Evolutionary conservation across 2,888 invertebrate species (phyloP).

Genomic region (Perizoma affinitatum): DNA sequence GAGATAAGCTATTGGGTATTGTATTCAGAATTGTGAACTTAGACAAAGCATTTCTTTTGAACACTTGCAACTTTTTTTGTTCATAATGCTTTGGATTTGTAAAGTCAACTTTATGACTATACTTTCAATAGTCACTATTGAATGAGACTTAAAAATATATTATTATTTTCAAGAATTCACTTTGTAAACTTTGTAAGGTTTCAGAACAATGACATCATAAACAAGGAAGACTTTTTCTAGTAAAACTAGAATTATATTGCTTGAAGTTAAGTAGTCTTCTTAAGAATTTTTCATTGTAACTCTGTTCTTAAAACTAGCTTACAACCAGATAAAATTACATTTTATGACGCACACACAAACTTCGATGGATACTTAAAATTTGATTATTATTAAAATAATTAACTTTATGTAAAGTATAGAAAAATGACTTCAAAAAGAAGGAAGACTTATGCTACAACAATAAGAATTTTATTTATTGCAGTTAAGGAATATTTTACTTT

Average conservation of each 20-base stretch:
- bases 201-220: not conserved
- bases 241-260: not conserved
- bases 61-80: not conserved
- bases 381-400: too few species aligned
- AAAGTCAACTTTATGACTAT: conserved; percentile 2
- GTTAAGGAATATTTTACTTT: too few species aligned
- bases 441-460: too few species aligned
- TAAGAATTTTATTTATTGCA: too few species aligned
- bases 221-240: not conserved
- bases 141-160: not conserved
- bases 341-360: too few species aligned
- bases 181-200: not conserved
- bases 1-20: not conserved
- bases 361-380: too few species aligned
- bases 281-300: not conserved
- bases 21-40: not conserved
- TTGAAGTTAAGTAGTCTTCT: not conserved
- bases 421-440: too few species aligned
- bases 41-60: not conserved
- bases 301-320: too few species aligned
- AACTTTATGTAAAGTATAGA: too few species aligned
- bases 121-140: not conserved
- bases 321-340: too few species aligned
- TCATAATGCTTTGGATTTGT: not conserved
- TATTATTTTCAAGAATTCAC: not conserved